phyloP scores from a whole-genome alignment of 2,113 vertebrate species.

The Oxyruncus cristatus region DNA sequence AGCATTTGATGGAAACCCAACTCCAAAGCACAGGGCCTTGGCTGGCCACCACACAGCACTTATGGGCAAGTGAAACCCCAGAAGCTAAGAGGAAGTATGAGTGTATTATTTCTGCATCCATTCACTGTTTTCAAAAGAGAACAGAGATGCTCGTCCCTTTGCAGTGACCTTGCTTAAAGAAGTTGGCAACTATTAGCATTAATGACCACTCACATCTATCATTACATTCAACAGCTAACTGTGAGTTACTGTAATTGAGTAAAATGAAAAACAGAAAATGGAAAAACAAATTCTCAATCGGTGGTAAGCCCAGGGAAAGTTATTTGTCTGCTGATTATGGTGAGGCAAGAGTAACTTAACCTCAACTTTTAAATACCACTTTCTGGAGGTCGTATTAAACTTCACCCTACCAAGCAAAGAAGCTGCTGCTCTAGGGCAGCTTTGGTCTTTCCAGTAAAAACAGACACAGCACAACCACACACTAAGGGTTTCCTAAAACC shows the following conservation, averaged over 20 bases:
- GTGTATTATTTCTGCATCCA: neutral
- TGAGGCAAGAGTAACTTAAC: neutral
- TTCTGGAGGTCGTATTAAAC: neutral
- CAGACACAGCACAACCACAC: neutral
- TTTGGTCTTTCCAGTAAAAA: neutral
- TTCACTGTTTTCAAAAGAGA: neutral
- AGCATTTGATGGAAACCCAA: neutral
- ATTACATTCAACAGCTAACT: neutral
- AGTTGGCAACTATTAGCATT: neutral
- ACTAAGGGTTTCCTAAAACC: neutral
- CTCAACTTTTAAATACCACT: neutral
- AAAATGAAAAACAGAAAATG: neutral
- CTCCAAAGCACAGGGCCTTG: neutral
- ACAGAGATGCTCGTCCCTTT: neutral
- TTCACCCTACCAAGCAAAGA: neutral
- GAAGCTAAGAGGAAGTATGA: neutral
- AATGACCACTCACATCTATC: neutral
- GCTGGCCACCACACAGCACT: neutral
- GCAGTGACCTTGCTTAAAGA: neutral
- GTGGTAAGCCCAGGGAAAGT: neutral
- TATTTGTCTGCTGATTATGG: neutral
- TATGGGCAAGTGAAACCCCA: neutral
- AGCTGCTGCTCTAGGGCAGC: neutral
- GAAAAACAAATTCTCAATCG: neutral
- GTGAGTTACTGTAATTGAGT: neutral